phyloP scores from a whole-genome alignment of 2,113 vertebrate genomes.

The Pomatorhinus ruficollis region DNA sequence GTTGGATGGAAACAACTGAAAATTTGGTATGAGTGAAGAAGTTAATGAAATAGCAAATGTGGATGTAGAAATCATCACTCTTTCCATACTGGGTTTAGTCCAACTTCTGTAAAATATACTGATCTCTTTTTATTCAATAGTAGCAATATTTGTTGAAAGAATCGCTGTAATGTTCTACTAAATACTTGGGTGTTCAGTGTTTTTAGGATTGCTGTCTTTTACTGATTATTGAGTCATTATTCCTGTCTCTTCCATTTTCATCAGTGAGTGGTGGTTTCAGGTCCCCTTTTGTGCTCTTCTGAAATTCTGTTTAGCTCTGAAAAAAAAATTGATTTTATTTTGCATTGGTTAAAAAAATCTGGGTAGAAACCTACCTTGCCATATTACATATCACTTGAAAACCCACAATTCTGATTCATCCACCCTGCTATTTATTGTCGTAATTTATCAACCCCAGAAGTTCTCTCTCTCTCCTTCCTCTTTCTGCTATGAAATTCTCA shows the following conservation, averaged over 20 bases:
- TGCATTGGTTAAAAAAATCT: not conserved
- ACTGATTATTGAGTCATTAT: not conserved
- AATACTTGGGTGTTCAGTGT: not conserved
- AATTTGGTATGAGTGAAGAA: not conserved
- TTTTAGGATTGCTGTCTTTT: not conserved
- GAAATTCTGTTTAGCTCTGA: not conserved
- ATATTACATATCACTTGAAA: not conserved
- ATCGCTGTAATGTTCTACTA: not conserved
- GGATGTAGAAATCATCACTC: not conserved
- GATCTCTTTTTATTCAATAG: not conserved
- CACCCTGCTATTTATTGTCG: not conserved
- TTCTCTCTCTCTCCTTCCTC: not conserved
- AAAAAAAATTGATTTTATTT: not conserved
- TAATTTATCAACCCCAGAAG: not conserved
- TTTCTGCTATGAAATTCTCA: not conserved
- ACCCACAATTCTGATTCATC: not conserved
- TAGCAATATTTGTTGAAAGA: not conserved
- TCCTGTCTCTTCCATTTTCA: not conserved
- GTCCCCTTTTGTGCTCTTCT: not conserved
- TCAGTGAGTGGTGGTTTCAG: not conserved
- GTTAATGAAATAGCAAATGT: not conserved
- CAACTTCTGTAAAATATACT: not conserved
- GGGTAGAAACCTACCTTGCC: not conserved
- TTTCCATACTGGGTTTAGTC: not conserved
- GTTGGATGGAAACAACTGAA: not conserved